phyloP scores from a whole-genome alignment of 2,888 invertebrate genomes.

The Lamproptera curius region DNA sequence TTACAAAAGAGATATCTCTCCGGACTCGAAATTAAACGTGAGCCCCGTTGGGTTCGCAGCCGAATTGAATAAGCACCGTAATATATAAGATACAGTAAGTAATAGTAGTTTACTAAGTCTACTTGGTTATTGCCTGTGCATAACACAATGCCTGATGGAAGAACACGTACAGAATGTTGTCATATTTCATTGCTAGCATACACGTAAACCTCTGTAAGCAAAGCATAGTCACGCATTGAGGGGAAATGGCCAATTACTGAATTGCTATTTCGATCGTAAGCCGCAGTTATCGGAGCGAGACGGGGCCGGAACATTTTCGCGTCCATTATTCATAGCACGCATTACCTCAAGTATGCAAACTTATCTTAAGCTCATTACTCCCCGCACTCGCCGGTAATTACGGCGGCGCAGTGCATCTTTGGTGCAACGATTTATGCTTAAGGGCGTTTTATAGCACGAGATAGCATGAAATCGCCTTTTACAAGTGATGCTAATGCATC shows the following conservation, averaged over 20 bases:
- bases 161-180: too few relatives aligned
- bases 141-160: too few relatives aligned
- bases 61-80: too few relatives aligned
- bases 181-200: too few relatives aligned
- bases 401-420: constrained; percentile 26
- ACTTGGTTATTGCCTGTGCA: too few relatives aligned
- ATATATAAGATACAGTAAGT: too few relatives aligned
- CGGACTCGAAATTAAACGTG: too few relatives aligned
- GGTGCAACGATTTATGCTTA: constrained; percentile 26
- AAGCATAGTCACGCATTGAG: constrained; percentile 27
- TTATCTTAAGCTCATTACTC: constrained; percentile 47
- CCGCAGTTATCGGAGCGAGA: constrained; percentile 55
- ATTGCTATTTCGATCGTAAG: constrained; percentile 41
- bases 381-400: constrained; percentile 33
- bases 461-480: constrained; percentile 15
- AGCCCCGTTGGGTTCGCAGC: too few relatives aligned
- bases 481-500: constrained; percentile 1
- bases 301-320: constrained; percentile 51
- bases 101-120: too few relatives aligned
- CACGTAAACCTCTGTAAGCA: too few relatives aligned
- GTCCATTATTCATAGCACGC: constrained; percentile 42
- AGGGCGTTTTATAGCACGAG: constrained; percentile 24
- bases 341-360: constrained; percentile 32
- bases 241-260: constrained; percentile 47
- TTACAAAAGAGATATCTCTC: too few relatives aligned